Base-by-base conservation (phyloP, 2,113 vertebrate species). In the Opisthocomus hoazin region DNA sequence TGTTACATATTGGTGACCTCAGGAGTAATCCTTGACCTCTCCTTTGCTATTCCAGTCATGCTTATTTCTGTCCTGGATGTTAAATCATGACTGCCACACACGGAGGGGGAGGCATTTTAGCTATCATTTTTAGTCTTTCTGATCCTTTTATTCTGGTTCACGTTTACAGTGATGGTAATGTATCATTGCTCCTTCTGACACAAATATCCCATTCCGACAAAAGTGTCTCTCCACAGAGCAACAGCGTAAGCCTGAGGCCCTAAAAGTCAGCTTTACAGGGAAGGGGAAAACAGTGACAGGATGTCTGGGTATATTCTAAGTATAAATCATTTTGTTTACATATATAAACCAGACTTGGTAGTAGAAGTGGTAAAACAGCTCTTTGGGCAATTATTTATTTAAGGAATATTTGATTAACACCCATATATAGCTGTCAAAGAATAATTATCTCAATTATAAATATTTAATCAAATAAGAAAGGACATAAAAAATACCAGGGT, bases 261-360 rank as follows among this genome's bases (percentile, higher is more conserved):
- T 84, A 15, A 74, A 96, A 94, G 30, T 77, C 90, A 86, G 75
- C 58, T 91, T 94, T 93, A 32, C 46, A 66, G 87, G 46, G 87
- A 69, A 83, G 58, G 58, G 90, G 70, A 90, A 85, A 74, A 23
- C 71, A 86, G 82, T 90, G 87, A 83, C 93, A 95, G 68, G 43
- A 36, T 30, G 91, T 61, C 87, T 65, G 89, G 84, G 6, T 90
- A 39, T 85, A 68, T 79, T 87, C 24, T 76, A 69, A 91, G 77
- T 71, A 84, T 48, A 94, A 96, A 97, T 37, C 84, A 30, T 30
- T 95, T 95, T 96, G 87, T 96, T 97, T 95, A 79, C 69, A 34
- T 64, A 69, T 30, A 51, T 48, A 84, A 96, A 60, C 51, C 60
- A 84, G 43, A 24, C 27, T 18, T 95, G 27, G 8, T 89, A 65